Evolutionary conservation across 2,888 invertebrate species (phyloP).

Genomic region (Neuroscelio doddi): DNA sequence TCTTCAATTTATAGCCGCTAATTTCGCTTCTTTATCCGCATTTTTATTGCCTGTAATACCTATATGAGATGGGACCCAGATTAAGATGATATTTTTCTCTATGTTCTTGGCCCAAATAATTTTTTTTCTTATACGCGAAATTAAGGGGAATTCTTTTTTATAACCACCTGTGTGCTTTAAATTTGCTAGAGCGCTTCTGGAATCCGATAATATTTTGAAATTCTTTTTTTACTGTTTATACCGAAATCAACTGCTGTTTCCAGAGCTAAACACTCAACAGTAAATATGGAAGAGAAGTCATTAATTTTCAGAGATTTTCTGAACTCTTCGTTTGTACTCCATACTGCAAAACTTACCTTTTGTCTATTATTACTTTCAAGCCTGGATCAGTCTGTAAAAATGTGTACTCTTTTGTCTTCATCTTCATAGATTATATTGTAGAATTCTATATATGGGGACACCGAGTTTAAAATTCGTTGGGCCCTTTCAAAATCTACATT

Average conservation of each 20-base stretch:
- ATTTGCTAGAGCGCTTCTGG: slow-evolving; percentile 1
- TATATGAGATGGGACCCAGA: slow-evolving; percentile 10
- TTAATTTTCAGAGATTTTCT: slow-evolving; percentile 8
- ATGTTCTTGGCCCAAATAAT: background rate
- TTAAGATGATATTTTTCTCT: slow-evolving; percentile 2
- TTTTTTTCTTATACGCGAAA: slow-evolving; percentile 8
- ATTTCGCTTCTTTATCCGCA: slow-evolving; percentile 12
- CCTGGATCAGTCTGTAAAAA: too few species aligned
- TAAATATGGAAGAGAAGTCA: slow-evolving; percentile 13
- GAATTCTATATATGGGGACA: too few species aligned
- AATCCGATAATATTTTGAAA: too few species aligned
- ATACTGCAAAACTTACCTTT: slow-evolving; percentile 1
- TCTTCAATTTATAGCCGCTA: slow-evolving; percentile 3
- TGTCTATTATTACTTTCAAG: background rate
- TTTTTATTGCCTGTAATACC: slow-evolving; percentile 13
- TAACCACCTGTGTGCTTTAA: background rate
- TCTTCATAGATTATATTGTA: too few species aligned
- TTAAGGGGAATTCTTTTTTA: slow-evolving; percentile 4
- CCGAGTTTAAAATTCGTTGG: too few species aligned
- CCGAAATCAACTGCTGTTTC: background rate
- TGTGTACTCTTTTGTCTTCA: too few species aligned
- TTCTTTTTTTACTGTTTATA: background rate
- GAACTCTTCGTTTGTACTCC: too few species aligned
- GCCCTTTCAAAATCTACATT: too few species aligned
- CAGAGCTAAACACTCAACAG: slow-evolving; percentile 13